These are phyloP conservation scores for Chrysina gloriosa DNA, from an alignment of 2,888 invertebrate species.

Conservation along the genomic window DNA sequence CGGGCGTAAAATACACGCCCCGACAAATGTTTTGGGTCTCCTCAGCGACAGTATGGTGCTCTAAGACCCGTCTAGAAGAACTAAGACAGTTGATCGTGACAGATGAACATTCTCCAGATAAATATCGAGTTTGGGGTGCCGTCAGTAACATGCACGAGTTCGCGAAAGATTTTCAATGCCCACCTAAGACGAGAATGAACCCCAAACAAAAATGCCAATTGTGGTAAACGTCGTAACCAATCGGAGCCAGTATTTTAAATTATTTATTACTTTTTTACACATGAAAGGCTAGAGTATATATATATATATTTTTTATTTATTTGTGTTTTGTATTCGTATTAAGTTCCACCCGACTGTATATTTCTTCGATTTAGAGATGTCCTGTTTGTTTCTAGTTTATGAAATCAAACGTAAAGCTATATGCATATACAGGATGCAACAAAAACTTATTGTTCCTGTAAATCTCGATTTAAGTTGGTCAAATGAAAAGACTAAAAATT, in stretches of 20 bases:
- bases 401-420: too few relatives aligned
- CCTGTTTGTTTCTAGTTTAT: not conserved
- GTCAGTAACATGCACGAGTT: slow-evolving; percentile 72
- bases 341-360: slow-evolving; percentile 1
- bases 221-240: slow-evolving; percentile 65
- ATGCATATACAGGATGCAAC: not conserved
- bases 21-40: slow-evolving; percentile 71
- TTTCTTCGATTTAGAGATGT: slow-evolving; percentile 20
- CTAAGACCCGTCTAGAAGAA: slow-evolving; percentile 61
- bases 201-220: slow-evolving; percentile 72
- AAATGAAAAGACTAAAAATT: too few relatives aligned
- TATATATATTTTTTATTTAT: slow-evolving; percentile 31
- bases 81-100: slow-evolving; percentile 59
- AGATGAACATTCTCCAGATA: slow-evolving; percentile 65
- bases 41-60: slow-evolving; percentile 73
- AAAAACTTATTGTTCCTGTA: not conserved
- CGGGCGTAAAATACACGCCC: slow-evolving; percentile 61
- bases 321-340: slow-evolving; percentile 27
- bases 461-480: not conserved
- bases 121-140: slow-evolving; percentile 72
- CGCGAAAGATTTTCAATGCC: slow-evolving; percentile 72
- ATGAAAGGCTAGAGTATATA: slow-evolving; percentile 36
- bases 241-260: slow-evolving; percentile 43
- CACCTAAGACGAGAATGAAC: slow-evolving; percentile 71
- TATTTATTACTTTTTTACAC: slow-evolving; percentile 44